Base-by-base conservation (phyloP, 1,140 invertebrate genomes). In the Arion vulgaris region DNA sequence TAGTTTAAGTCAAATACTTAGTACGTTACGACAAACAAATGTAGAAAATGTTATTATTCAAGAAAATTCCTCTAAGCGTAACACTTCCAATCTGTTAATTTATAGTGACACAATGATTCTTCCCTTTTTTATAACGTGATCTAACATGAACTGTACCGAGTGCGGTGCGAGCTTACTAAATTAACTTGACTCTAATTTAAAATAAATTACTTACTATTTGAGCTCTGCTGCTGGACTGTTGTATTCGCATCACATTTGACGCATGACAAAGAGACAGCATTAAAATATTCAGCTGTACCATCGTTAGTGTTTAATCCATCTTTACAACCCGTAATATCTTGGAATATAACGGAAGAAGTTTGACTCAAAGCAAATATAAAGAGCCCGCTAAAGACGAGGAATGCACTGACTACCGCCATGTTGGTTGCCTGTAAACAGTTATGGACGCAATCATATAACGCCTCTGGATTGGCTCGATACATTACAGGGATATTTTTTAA, bases 351-450 rank as follows among this genome's bases (percentile, higher is more conserved):
- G 45, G 66, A 82, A 13, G 76, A 73, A 23, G 34, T 36, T 68
- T 85, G 84, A 28, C 74, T 28, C 75, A 49, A 34, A 11, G 53
- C 81, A 1, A 62, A 23, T 7, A 41, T 15, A 23, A 76, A 49
- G 0, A 49, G 28, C 53, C 36, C n/a, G 62, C 62, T 38, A 39
- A 73, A 57, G 26, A 84, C 45, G 7, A 71, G 36, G 2, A 84
- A 81, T 68, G 17, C 80, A 34, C 49, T 28, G 32, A 34, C 26
- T 13, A 66, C 28, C 85, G 86, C 88, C 88, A 89, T 89, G n/a
- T 86, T 87, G 85, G 88, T 89, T 89, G 86, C 83, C 85, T 86
- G 38, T 81, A 80, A 84, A 84, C 77, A 76, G 66, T 41, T 13
- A 53, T 34, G 51, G 41, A 34, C 19, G 26, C 38, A 41, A 41